Conservation (phyloP, 35 echinoderm and acorn worm species). For the Patiria miniata region DNA sequence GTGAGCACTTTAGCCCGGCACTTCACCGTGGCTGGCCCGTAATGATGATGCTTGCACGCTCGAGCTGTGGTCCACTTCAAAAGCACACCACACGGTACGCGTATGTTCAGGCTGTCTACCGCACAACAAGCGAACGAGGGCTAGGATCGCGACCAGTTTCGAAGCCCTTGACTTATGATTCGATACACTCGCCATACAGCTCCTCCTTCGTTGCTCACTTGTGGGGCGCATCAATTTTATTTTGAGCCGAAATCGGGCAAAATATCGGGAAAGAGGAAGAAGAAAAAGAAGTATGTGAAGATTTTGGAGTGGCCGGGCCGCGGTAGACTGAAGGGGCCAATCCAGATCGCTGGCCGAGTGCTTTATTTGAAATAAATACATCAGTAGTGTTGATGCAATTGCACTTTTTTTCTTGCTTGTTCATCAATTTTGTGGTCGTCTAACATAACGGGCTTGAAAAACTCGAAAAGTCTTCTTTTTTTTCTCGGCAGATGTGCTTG, state of each 20-base stretch:
- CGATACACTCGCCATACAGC: no score
- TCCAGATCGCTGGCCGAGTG: neutral
- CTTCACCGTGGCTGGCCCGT: no score
- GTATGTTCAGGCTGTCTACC: no score
- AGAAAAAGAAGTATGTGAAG: no score
- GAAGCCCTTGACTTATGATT: neutral
- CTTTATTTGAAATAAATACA: slow-evolving; percentile 34
- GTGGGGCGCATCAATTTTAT: slow-evolving; percentile 24
- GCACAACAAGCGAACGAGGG: no score
- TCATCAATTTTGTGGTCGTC: no score
- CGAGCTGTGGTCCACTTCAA: no score
- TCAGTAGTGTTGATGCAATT: neutral
- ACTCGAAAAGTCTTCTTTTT: neutral
- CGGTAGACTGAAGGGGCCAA: neutral
- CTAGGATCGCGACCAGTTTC: no score
- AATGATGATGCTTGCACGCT: no score
- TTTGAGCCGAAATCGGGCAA: slow-evolving; percentile 24
- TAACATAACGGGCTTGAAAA: no score
- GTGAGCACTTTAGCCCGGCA: no score
- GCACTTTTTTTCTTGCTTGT: neutral
- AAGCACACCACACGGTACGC: no score
- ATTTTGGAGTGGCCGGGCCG: neutral
- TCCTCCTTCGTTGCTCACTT: neutral
- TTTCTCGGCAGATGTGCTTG: neutral
- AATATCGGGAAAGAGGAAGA: neutral